Evolutionary conservation across 2,113 vertebrate species (phyloP).

Genomic region (Cynoglossus semilaevis): DNA sequence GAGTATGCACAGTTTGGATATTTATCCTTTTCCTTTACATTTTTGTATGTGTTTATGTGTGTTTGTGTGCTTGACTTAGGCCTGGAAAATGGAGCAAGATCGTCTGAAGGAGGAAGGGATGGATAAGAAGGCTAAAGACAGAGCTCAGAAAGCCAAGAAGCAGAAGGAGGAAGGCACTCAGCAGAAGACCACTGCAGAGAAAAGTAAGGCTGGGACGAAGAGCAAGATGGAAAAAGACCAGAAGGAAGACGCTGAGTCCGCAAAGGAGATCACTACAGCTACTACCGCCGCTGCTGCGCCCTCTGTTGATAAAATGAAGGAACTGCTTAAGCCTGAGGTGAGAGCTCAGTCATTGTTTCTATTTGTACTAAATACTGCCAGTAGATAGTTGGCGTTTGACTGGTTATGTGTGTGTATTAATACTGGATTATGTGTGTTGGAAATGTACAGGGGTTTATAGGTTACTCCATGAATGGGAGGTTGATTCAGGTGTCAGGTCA

Average conservation of each 20-base stretch:
- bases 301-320: neutral
- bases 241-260: neutral
- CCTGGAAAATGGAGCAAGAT: conserved; percentile 57
- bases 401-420: neutral
- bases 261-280: conserved; percentile 9
- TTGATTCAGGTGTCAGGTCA: conserved; percentile 81
- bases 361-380: neutral
- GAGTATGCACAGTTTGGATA: too few relatives aligned
- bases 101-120: conserved; percentile 47
- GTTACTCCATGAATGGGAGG: conserved; percentile 82
- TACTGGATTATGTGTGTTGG: neutral
- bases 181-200: conserved; percentile 4
- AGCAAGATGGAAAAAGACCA: conserved; percentile 19
- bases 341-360: neutral
- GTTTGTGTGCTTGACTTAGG: conserved; percentile 28
- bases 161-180: conserved; percentile 7
- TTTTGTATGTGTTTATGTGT: neutral
- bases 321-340: conserved; percentile 2
- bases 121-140: conserved; percentile 47
- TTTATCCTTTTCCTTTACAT: neutral
- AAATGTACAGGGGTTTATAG: conserved; percentile 73
- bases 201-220: conserved; percentile 2
- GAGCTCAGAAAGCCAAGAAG: conserved; percentile 3
- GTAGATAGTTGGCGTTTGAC: neutral
- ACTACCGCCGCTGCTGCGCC: neutral